A percentile compares a stretch with the other conserved stretches of the same genome.
Evolutionary conservation across 30 jellyfish, hydroid and myxozoan species (phyloP).

Genomic region (Cassiopea andromeda): DNA sequence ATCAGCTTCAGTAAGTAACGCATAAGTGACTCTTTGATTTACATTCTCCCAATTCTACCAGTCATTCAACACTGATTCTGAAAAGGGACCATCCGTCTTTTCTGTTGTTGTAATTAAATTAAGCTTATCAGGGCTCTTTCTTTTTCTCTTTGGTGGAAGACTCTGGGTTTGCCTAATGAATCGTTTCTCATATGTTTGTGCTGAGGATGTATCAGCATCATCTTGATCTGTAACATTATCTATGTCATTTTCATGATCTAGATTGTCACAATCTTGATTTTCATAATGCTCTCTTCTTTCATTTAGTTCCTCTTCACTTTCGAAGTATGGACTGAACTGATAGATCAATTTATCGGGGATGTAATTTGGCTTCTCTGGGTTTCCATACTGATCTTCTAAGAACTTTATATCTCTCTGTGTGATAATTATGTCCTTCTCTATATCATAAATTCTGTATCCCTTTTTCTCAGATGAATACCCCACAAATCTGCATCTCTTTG

Average conservation of each 20-base stretch:
- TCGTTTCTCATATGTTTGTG: background rate
- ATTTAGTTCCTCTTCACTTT: background rate
- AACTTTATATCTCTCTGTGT: slow-evolving; percentile 4
- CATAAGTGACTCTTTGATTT: too few relatives aligned
- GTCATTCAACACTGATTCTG: background rate
- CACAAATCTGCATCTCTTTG: background rate
- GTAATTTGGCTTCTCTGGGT: slow-evolving; percentile 4
- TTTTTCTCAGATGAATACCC: background rate
- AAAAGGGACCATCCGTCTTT: background rate
- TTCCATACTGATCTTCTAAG: background rate
- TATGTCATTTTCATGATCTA: background rate
- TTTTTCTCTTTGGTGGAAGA: too few relatives aligned
- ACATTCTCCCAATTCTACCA: too few relatives aligned
- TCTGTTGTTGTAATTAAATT: background rate
- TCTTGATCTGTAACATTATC: background rate
- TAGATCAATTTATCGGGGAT: background rate
- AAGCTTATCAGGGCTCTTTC: background rate
- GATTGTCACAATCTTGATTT: background rate
- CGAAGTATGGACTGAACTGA: background rate
- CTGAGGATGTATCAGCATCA: background rate
- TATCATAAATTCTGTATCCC: background rate
- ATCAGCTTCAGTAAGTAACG: too few relatives aligned
- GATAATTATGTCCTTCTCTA: slow-evolving; percentile 1
- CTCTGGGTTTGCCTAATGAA: background rate
- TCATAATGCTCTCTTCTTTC: background rate